Conservation (phyloP, 2,113 vertebrate species). For the Oryzias curvinotus region DNA sequence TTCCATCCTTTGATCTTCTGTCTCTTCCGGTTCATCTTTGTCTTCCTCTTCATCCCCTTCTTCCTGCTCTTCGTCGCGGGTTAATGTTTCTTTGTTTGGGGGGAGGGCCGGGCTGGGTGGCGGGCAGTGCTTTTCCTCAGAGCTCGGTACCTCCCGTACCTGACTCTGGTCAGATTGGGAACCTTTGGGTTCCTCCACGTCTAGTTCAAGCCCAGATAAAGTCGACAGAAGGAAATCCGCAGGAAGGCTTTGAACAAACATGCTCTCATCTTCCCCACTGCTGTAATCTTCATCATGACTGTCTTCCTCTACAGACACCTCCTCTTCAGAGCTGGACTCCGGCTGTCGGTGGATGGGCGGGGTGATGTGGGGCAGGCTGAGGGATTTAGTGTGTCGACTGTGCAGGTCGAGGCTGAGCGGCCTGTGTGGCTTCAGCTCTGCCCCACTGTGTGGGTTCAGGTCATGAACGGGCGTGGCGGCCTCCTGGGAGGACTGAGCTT, state of each 20-base stretch:
- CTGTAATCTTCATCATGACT: conserved; percentile 27
- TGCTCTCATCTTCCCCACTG: conserved; percentile 62
- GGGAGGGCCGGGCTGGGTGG: neutral
- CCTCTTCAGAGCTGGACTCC: conserved; percentile 54
- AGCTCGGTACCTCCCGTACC: neutral
- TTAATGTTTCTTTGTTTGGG: neutral
- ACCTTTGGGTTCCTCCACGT: neutral
- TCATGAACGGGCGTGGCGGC: neutral
- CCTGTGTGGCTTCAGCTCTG: conserved; percentile 26
- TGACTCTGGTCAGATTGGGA: neutral
- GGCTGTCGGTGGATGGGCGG: conserved; percentile 23
- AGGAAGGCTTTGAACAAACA: conserved; percentile 73
- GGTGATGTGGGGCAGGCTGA: conserved; percentile 74
- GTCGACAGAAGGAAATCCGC: conserved; percentile 35
- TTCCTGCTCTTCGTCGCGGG: neutral
- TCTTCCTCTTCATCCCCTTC: conserved; percentile 3
- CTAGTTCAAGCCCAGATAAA: neutral
- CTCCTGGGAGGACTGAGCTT: conserved; percentile 1
- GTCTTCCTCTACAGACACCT: conserved; percentile 25
- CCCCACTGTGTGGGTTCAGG: neutral
- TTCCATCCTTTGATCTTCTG: conserved; percentile 14
- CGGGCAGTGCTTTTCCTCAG: neutral
- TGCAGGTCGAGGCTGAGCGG: conserved; percentile 23
- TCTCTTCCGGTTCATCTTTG: conserved; percentile 15
- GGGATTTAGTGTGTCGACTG: conserved; percentile 68